Conservation (phyloP, 2,888 invertebrate genomes). For the Sericinus montela region DNA sequence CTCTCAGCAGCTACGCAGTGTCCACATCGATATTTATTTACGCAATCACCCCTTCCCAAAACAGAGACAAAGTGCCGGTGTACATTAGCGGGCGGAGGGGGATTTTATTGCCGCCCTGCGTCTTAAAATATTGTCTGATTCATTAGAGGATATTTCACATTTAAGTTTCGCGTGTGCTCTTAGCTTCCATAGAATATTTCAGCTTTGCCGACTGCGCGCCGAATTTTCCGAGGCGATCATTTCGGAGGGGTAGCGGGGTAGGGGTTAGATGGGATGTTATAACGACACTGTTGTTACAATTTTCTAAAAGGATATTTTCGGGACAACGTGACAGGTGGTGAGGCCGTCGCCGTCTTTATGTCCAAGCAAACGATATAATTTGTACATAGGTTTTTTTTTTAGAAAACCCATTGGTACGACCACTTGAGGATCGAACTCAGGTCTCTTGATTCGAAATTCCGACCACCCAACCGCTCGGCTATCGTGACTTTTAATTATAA, state of each 20-base stretch:
- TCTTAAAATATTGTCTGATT: conserved; percentile 80
- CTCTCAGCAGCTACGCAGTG: conserved; percentile 33
- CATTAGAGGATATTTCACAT: conserved; percentile 78
- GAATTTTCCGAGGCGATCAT: conserved; percentile 63
- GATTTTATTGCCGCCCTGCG: conserved; percentile 74
- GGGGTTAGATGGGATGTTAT: conserved; percentile 25
- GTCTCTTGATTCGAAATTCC: too few relatives aligned
- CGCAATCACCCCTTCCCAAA: conserved; percentile 62
- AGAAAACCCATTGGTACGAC: too few relatives aligned
- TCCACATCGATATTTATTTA: conserved; percentile 72
- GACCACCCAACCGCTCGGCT: too few relatives aligned
- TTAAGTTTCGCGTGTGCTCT: conserved; percentile 72
- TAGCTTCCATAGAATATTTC: conserved; percentile 53
- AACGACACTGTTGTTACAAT: conserved; percentile 74
- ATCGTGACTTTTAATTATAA: too few relatives aligned
- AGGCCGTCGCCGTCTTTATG: too few relatives aligned
- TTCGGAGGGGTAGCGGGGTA: conserved; percentile 41
- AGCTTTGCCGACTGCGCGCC: conserved; percentile 52
- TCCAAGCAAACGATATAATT: too few relatives aligned
- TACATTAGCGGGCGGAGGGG: conserved; percentile 71
- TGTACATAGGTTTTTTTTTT: too few relatives aligned
- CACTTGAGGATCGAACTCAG: too few relatives aligned
- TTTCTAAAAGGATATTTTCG: conserved; percentile 78
- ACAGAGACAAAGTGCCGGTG: conserved; percentile 71
- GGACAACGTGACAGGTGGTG: conserved; percentile 77